Percentiles rank a stretch among this genome's conserved stretches.
Conservation (phyloP, 2,797 vertebrate genomes). For the Pseudopleuronectes americanus region DNA sequence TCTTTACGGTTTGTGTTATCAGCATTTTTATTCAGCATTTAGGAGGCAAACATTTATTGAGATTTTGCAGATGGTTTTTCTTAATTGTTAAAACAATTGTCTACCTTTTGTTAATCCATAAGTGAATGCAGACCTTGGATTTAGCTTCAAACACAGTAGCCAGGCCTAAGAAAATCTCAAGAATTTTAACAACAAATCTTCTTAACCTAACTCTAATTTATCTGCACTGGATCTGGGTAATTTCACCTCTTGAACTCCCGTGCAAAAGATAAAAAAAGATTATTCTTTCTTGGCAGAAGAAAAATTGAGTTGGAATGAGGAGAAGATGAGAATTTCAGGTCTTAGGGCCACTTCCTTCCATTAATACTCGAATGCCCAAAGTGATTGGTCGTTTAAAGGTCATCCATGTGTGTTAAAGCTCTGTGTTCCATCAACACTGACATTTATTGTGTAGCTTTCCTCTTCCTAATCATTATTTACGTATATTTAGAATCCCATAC, state of each 20-base stretch:
- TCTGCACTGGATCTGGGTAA: conserved; percentile 40
- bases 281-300: conserved; percentile 35
- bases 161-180: conserved; percentile 8
- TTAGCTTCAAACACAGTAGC: conserved; percentile 18
- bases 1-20: not conserved
- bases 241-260: conserved; percentile 45
- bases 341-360: conserved; percentile 62
- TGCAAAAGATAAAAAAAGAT: conserved; percentile 40
- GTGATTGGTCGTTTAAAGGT: conserved; percentile 72
- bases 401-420: conserved; percentile 64
- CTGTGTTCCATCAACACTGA: conserved; percentile 81
- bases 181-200: conserved; percentile 4
- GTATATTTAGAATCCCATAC: conserved; percentile 68
- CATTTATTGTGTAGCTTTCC: conserved; percentile 75
- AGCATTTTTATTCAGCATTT: not conserved
- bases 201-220: not conserved
- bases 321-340: conserved; percentile 55
- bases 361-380: conserved; percentile 52
- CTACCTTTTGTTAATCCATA: not conserved
- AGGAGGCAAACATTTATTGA: not conserved
- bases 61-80: conserved; percentile 1
- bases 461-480: conserved; percentile 74
- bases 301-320: conserved; percentile 42
- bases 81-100: too few species aligned
- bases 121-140: not conserved